Evolutionary conservation across 2,888 invertebrate species (phyloP), one percentile per base, ranked within the genome.

Genomic region (Drosophila tripunctata): DNA sequence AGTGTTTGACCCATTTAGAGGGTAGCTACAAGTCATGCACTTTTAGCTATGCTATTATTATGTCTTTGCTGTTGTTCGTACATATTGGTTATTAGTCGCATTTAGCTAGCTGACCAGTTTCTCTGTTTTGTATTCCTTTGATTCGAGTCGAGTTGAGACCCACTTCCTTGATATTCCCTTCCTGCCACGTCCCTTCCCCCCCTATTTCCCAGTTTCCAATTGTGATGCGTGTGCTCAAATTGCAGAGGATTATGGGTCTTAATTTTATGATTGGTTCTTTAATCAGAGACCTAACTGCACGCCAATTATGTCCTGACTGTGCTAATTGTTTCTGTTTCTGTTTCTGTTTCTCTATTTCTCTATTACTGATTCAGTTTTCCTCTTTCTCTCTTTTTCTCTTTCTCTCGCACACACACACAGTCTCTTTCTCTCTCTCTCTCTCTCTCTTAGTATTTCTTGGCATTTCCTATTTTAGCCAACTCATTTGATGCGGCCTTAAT

Each of bases 231-330:
- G 71, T 71, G 86, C 55, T 72, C 71, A 63, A 86, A 81, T 86
- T 86, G 80, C 84, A 65, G 68, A 64, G 81, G 87, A 81, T 81
- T 81, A 81, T 84, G 85, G 78, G 81, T 87, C 81, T 81, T 87
- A 81, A 81, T 81, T 81, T 81, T 81, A 87, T 81, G 81, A 81
- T 81, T 81, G 78, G 87, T 81, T 81, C 81, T 81, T 84, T 81
- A 81, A 81, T 81, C 81, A 81, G 87, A 78, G 87, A 64, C 67
- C 75, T 64, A 87, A 81, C 87, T 86, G 85, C 78, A 81, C 87
- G 72, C 85, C 81, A 81, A 81, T 81, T 81, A 81, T 84, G 78
- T 75, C 51, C 67, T 60, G 75, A 50, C 61, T 66, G 78, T 87
- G 81, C 87, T 81, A 81, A 87, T 81, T 81, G 87, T 87, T 81